Conservation (phyloP, 2,113 vertebrate genomes). For the Pan troglodytes region DNA sequence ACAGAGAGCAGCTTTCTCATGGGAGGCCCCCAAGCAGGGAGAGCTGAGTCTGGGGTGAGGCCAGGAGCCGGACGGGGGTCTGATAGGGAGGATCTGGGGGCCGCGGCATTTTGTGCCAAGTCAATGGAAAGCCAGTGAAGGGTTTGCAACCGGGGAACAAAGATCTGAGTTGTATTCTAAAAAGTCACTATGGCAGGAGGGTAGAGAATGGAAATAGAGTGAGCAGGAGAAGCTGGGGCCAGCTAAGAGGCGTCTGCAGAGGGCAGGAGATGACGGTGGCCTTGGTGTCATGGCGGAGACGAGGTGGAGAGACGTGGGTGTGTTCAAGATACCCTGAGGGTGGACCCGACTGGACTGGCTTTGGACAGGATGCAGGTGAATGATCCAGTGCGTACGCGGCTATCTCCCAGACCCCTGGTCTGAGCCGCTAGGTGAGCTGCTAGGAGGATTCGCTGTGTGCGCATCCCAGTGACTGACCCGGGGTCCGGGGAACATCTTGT, state of each 20-base stretch:
- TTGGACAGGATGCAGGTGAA: rapidly evolving
- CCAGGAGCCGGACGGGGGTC: background rate
- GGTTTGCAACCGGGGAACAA: rapidly evolving
- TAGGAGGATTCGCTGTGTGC: background rate
- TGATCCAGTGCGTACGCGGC: rapidly evolving
- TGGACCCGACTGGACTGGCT: too few species aligned
- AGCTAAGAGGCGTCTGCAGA: background rate
- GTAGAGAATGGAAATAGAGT: background rate
- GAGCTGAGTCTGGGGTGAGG: background rate
- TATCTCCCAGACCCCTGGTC: background rate
- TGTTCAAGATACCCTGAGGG: too few species aligned
- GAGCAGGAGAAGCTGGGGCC: background rate
- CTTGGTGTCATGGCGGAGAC: background rate
- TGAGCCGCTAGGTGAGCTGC: background rate
- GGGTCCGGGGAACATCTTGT: background rate
- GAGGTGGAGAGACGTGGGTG: too few species aligned
- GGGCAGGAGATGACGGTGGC: background rate
- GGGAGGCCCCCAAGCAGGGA: background rate
- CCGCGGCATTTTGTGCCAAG: rapidly evolving
- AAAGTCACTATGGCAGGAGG: rapidly evolving
- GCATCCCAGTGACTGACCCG: background rate
- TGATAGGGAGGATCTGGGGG: background rate
- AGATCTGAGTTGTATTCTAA: rapidly evolving
- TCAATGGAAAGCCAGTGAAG: too few species aligned
- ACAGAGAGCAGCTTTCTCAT: background rate